These are phyloP conservation scores for Pseudomyrmex gracilis DNA, from an alignment of 1,140 invertebrate genomes.

Conservation along the genomic window DNA sequence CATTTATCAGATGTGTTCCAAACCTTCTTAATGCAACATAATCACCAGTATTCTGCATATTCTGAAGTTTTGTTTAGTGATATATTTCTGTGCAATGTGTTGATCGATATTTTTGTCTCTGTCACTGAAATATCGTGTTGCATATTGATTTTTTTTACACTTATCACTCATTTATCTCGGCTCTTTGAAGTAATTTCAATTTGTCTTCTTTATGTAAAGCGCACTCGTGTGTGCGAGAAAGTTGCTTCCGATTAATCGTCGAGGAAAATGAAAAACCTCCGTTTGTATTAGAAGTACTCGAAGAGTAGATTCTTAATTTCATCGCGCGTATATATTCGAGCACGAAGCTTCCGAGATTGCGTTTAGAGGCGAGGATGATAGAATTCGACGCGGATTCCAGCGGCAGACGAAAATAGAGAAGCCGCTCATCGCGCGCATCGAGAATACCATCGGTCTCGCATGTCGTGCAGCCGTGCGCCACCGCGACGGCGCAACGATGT, in stretches of 20 bases:
- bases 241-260: neutral
- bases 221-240: neutral
- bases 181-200: neutral
- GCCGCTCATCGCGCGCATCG: slow-evolving; percentile 78
- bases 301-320: slow-evolving; percentile 18
- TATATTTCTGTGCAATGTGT: too few species aligned
- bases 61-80: too few species aligned
- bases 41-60: too few species aligned
- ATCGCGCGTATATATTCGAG: slow-evolving; percentile 21
- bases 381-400: slow-evolving; percentile 84
- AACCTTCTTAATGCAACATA: too few species aligned
- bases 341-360: slow-evolving; percentile 29
- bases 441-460: slow-evolving; percentile 78
- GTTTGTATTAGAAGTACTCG: neutral
- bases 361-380: slow-evolving; percentile 79
- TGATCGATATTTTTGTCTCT: too few species aligned
- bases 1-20: too few species aligned
- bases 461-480: slow-evolving; percentile 42
- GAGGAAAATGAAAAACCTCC: slow-evolving; percentile 17
- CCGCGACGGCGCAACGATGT: slow-evolving; percentile 1
- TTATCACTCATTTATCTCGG: slow-evolving; percentile 2
- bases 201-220: neutral
- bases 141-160: neutral
- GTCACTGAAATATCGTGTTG: neutral
- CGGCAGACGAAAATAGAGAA: slow-evolving; percentile 83